These are phyloP conservation scores for Lanius ludovicianus DNA, from an alignment of 2,113 vertebrate genomes.

Conservation along the genomic window DNA sequence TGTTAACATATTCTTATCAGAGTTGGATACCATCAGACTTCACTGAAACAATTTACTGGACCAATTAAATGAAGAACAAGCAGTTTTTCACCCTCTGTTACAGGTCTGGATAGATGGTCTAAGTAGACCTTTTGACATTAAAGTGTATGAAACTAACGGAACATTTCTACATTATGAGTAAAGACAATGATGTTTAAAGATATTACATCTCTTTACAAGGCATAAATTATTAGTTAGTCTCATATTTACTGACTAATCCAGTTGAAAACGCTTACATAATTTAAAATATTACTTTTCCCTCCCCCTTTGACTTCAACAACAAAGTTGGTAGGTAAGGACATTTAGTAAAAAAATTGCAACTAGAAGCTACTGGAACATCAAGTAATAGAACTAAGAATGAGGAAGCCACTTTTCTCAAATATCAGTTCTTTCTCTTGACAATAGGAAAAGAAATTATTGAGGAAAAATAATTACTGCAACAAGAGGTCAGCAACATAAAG, in stretches of 20 bases:
- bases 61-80: background rate
- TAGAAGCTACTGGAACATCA: background rate
- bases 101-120: background rate
- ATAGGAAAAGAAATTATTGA: background rate
- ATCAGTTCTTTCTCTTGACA: background rate
- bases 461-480: background rate
- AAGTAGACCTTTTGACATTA: background rate
- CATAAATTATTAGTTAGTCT: background rate
- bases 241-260: background rate
- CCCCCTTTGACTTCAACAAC: background rate
- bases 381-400: background rate
- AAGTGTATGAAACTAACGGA: background rate
- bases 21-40: background rate
- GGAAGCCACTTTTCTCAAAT: background rate
- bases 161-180: background rate
- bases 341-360: background rate
- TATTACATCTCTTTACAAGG: background rate
- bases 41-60: background rate
- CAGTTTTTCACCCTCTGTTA: background rate
- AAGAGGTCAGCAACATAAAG: background rate
- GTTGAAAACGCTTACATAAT: background rate
- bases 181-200: background rate
- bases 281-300: background rate
- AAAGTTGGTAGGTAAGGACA: background rate
- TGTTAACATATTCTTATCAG: background rate